These are phyloP conservation scores for Drosophila prostipennis DNA, from an alignment of 2,888 invertebrate genomes.

Conservation along the genomic window DNA sequence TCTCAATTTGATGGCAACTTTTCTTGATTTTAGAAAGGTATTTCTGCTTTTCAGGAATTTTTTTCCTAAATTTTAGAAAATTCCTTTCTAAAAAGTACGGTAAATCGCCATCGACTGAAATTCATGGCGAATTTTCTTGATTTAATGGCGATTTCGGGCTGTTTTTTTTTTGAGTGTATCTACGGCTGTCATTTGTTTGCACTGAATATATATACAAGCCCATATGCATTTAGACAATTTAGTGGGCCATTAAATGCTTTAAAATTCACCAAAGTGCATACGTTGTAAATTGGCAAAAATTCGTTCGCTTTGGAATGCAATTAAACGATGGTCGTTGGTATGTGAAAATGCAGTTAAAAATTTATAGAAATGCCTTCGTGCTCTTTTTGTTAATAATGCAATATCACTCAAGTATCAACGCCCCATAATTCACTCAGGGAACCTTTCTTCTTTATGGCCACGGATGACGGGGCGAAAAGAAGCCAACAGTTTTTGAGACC, in stretches of 20 bases:
- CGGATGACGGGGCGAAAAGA: conserved; percentile 37
- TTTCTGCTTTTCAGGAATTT: too few species aligned
- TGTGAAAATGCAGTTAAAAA: conserved; percentile 25
- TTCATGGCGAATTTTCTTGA: too few species aligned
- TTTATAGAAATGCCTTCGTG: conserved; percentile 15
- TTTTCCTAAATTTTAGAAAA: too few species aligned
- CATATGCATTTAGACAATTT: conserved; percentile 32
- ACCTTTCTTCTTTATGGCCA: conserved; percentile 27
- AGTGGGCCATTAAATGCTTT: conserved; percentile 51
- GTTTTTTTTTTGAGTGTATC: too few species aligned
- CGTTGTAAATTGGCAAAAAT: conserved; percentile 42
- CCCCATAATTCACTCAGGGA: conserved; percentile 63
- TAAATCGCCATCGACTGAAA: too few species aligned
- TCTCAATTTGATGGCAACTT: too few species aligned
- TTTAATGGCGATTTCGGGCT: too few species aligned
- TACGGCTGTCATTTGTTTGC: conserved; percentile 54
- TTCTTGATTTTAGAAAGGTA: too few species aligned
- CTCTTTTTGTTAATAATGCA: conserved; percentile 65
- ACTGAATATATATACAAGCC: conserved; percentile 6
- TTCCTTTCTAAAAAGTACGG: too few species aligned
- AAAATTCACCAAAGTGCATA: conserved; percentile 49
- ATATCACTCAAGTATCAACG: conserved; percentile 80
- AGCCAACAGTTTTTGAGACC: conserved; percentile 10
- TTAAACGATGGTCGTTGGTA: conserved; percentile 8
- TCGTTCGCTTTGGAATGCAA: conserved; percentile 32